These are phyloP conservation scores for Peromyscus nudipes DNA, from an alignment of 2,797 vertebrate genomes.

Conservation along the genomic window DNA sequence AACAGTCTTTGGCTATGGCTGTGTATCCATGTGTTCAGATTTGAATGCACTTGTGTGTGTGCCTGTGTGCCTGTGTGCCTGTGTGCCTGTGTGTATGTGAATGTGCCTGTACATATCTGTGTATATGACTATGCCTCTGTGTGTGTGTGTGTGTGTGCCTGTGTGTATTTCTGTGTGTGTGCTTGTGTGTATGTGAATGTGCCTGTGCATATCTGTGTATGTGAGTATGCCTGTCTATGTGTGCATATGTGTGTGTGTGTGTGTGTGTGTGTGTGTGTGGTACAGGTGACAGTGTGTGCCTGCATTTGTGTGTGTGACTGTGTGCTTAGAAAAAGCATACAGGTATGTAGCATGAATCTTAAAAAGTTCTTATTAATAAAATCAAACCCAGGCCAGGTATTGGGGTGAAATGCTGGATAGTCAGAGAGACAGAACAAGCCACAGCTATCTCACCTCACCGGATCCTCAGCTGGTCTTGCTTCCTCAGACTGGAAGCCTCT, in stretches of 20 bases:
- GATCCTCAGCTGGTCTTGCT: too few relatives aligned
- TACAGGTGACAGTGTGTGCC: neutral
- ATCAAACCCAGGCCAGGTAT: too few relatives aligned
- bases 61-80: fast-evolving
- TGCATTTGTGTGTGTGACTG: neutral
- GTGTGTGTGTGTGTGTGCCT: neutral
- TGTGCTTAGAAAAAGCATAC: fast-evolving
- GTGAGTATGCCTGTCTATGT: neutral
- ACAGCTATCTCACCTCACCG: too few relatives aligned
- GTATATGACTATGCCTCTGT: too few relatives aligned
- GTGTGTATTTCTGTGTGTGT: neutral
- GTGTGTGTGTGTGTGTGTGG: too few relatives aligned
- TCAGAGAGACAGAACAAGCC: too few relatives aligned
- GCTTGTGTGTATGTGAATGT: too few relatives aligned
- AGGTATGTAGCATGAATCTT: too few relatives aligned
- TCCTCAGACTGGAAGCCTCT: too few relatives aligned
- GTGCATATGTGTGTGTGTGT: neutral
- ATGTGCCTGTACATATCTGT: neutral
- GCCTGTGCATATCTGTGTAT: neutral
- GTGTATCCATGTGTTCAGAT: too few relatives aligned
- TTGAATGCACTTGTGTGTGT: fast-evolving
- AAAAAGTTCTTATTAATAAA: too few relatives aligned
- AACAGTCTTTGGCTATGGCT: neutral
- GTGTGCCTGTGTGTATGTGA: neutral
- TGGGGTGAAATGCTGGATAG: too few relatives aligned